Evolutionary conservation across 2,797 vertebrate species (phyloP), one percentile per base, ranked within the genome.

Genomic region (Cossypha dichroa): DNA sequence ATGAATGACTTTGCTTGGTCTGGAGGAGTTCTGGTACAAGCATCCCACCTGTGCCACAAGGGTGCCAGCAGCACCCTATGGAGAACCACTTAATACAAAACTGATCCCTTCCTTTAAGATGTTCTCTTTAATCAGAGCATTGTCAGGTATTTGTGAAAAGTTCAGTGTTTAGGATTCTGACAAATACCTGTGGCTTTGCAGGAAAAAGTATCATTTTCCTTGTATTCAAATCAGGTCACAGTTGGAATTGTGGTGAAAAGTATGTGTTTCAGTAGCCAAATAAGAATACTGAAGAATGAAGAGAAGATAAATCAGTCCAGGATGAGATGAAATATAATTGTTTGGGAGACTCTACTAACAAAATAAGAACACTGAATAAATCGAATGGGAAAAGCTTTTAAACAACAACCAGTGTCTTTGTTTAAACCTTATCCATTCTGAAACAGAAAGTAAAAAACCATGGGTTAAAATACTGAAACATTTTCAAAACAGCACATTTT

Each of bases 191-290:
- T 1, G 5, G 64, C 62, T 93, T 77, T 83, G 40, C 29, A 85
- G 36, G 26, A 75, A 87, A 84, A 19, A 8, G 10, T 55, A 82
- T 78, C 2, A 7, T 84, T 51, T 89, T 70, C 33, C 31, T 55
- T 63, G 33, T 67, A 58, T 31, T 85, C 54, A 80, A 88, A 85
- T 75, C 64, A 83, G 46, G 62, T 80, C 87, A 69, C 69, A 77
- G 51, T 48, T 86, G 66, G 63, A 75, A 80, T 0, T 86, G 55
- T 62, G 73, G 76, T 75, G 40, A 94, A 69, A 88, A 87, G 28
- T 29, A 87, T 7, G 26, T 52, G 63, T 82, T 93, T 76, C 76
- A 63, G 90, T 88, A 94, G 94, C 70, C 85, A 90, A 90, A 94
- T 84, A 45, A 90, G 84, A 94, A 85, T 31, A 75, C 41, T 66